Base-by-base conservation (phyloP, 2,888 invertebrate species). In the Aphidius colemani region DNA sequence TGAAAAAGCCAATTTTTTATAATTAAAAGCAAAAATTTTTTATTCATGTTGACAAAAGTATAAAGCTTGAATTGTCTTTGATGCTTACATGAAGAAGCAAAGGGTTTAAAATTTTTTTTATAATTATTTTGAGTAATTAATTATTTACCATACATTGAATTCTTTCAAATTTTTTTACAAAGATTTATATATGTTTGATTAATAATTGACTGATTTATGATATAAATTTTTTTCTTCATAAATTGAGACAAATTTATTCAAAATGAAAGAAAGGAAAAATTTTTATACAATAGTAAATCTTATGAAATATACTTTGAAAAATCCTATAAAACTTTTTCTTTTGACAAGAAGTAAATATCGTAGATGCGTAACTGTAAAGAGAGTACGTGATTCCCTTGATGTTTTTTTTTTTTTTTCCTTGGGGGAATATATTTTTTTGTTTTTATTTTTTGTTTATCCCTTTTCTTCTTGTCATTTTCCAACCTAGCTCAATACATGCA, bases 341-440 rank as follows among this genome's bases (percentile, higher is more conserved):
- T 30, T 30, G 30, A 30, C 3, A 30, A 30, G 5, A 30, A 30
- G 30, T 30, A 30, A 30, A 30, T 30, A 30, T 30, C 30, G 30
- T 30, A 30, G 30, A 30, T 30, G 30, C 30, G 30, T 53, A 53
- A 40, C 39, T 53, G 53, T 30, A 53, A 30, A 6, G 53, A 44
- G 11, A 44, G 11, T 7, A 13, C 13, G 41, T 53, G 53, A 65
- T 65, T 66, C 67, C 68, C 69, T 69, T 67, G 68, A 69, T 69
- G 69, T 68, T 69, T 64, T 64, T 58, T 61, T 41, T 61, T 53
- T 10, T 51, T 51, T 46, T 43, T 18, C 39, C 41, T 59, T 46
- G 41, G 18, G 11, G 11, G 43, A 51, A 43, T 30, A 45, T 59
- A 50, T 39, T 57, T 58, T 61, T 56, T 60, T 18, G 13, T 18